Evolutionary conservation across 2,113 vertebrate genomes (phyloP).

Genomic region (Scartelaos histophorus): DNA sequence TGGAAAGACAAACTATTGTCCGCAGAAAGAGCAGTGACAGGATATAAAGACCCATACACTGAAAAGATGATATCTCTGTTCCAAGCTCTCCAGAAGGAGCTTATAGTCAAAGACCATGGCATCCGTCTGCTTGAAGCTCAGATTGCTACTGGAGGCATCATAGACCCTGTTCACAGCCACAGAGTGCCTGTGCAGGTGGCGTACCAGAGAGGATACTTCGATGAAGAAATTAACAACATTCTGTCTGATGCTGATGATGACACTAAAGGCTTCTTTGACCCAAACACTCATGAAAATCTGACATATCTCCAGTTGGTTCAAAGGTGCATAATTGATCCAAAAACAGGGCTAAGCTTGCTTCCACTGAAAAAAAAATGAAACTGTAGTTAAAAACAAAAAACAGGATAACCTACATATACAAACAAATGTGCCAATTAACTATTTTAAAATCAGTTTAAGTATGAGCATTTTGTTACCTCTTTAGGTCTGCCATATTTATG

Average conservation of each 20-base stretch:
- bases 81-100: constrained; percentile 76
- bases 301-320: constrained; percentile 61
- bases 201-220: constrained; percentile 82
- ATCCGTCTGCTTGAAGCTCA: constrained; percentile 69
- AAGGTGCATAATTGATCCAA: constrained; percentile 46
- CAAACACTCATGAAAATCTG: constrained; percentile 68
- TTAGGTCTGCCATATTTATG: not conserved
- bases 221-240: constrained; percentile 79
- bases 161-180: constrained; percentile 66
- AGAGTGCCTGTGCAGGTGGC: constrained; percentile 79
- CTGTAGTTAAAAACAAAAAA: not conserved
- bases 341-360: constrained; percentile 55
- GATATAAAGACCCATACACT: constrained; percentile 83
- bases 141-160: constrained; percentile 69
- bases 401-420: not conserved
- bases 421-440: not conserved
- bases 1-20: constrained; percentile 70
- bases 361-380: constrained; percentile 25
- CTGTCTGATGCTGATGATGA: constrained; percentile 62
- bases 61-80: constrained; percentile 81
- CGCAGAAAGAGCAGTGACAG: constrained; percentile 70
- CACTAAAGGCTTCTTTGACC: constrained; percentile 84
- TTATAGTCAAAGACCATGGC: constrained; percentile 70
- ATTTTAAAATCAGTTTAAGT: not conserved
- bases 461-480: not conserved